Conservation (phyloP, 2,113 vertebrate species). For the Corvus moneduloides region DNA sequence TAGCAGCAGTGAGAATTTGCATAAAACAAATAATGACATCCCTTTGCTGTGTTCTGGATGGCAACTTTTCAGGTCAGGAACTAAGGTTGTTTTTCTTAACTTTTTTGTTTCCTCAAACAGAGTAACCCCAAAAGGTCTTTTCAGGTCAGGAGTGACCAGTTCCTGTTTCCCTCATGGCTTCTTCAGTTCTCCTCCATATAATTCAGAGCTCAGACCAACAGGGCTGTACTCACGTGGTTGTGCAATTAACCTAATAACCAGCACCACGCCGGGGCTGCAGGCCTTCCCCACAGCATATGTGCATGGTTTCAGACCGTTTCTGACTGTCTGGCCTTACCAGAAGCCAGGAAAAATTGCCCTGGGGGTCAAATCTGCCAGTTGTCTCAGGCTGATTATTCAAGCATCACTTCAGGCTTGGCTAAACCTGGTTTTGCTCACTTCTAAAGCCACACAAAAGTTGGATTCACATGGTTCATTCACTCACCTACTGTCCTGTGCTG, state of each 20-base stretch:
- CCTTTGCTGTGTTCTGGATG: neutral
- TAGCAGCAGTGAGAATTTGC: neutral
- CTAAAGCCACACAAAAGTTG: neutral
- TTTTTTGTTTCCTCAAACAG: neutral
- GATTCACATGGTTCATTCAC: fast-evolving
- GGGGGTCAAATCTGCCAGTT: neutral
- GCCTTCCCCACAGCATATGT: neutral
- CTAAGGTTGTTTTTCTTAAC: neutral
- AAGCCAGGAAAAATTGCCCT: fast-evolving
- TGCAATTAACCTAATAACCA: neutral
- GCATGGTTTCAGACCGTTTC: fast-evolving
- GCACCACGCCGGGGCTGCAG: neutral
- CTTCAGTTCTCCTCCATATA: neutral
- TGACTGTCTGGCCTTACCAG: neutral
- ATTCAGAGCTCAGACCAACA: neutral
- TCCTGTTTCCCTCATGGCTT: neutral
- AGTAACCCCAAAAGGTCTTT: neutral
- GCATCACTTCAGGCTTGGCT: neutral
- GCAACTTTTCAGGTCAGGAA: neutral
- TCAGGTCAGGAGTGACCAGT: neutral
- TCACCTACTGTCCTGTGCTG: neutral
- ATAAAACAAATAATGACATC: neutral
- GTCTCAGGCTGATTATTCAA: neutral
- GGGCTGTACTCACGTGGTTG: neutral
- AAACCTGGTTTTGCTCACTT: neutral